Conservation (phyloP, 2,113 vertebrate genomes). For the Alligator mississippiensis region DNA sequence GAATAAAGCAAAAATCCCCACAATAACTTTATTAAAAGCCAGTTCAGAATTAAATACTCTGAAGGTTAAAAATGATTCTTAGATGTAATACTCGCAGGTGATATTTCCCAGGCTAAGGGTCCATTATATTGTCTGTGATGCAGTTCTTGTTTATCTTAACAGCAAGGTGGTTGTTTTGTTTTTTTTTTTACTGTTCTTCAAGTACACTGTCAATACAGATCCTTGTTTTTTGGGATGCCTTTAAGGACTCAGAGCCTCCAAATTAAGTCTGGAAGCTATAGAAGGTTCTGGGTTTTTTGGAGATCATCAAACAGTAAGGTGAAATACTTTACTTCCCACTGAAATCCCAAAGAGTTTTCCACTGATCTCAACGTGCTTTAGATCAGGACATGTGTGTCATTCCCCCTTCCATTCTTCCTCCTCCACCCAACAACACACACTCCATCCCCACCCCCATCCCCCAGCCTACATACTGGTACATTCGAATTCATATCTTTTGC, state of each 20-base stretch:
- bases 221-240: background rate
- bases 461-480: fast-evolving
- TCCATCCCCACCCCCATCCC: background rate
- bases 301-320: background rate
- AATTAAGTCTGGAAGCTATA: background rate
- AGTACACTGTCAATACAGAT: background rate
- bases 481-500: background rate
- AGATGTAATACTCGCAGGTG: background rate
- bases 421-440: background rate
- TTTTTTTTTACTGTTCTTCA: background rate
- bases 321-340: background rate
- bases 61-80: background rate
- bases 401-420: background rate
- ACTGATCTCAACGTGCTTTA: background rate
- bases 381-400: background rate
- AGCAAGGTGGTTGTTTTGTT: no score
- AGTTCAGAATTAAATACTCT: background rate
- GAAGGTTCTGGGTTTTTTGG: background rate
- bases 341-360: background rate
- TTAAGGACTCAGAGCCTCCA: background rate
- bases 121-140: background rate
- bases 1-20: background rate
- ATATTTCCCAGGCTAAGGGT: background rate
- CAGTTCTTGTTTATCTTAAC: background rate
- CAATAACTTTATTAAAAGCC: background rate